Base-by-base conservation (phyloP, 2,888 invertebrate genomes). In the Cetonia aurata region DNA sequence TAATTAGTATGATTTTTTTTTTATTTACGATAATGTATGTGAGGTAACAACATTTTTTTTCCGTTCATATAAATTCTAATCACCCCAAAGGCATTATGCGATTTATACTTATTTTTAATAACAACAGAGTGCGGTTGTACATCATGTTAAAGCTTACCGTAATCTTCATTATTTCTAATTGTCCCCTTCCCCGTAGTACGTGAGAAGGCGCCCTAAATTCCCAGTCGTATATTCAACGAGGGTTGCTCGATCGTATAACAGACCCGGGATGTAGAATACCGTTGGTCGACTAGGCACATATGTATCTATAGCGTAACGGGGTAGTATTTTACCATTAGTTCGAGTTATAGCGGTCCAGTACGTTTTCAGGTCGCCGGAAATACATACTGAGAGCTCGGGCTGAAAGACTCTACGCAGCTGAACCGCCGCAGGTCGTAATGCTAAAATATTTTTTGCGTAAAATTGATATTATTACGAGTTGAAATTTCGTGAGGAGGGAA, bases 91-190 rank as follows among this genome's bases (percentile, higher is more conserved):
- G 25, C 25, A 37, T 62, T 62, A 62, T 12, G 48, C 48, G 52
- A 60, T 69, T 69, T 69, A 60, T 69, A 60, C 62, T 69, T 69
- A 69, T 60, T 62, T 70, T 70, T 67, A 70, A 68, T 78, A 76
- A 73, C 74, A 74, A 77, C 74, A 73, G 72, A 73, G 76, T 74
- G 73, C 73, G 68, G 76, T 75, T 74, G 75, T 82, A 80, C 77
- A 82, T 82, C 82, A 81, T 82, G 79, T 76, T 81, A 80, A 81
- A 78, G 79, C 80, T 75, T 73, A 74, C 75, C 79, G 81, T 81
- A 81, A 82, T 83, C 82, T 81, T 82, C 83, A 83, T 83, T 83
- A 83, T 80, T 83, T 82, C 82, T 83, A 83, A 83, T 83, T 83
- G 82, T 81, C 79, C 79, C 80, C 75, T 25, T 25, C 78, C 77